Evolutionary conservation across 1,140 invertebrate genomes (phyloP).

Genomic region (Sitobion miscanthi): DNA sequence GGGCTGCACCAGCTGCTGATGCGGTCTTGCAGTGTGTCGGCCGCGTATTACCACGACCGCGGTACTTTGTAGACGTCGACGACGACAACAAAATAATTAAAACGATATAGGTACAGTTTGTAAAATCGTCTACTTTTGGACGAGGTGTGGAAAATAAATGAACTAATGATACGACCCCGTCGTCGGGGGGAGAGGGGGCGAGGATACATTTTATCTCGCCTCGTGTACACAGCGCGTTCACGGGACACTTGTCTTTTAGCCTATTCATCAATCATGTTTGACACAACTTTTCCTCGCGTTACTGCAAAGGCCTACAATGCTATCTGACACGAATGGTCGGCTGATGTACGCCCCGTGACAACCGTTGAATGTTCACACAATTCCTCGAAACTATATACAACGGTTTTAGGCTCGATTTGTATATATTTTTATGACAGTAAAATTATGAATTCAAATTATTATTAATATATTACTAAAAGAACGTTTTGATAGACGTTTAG

Average conservation of each 20-base stretch:
- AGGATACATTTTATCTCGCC: background rate
- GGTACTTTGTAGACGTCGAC: background rate
- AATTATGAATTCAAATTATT: background rate
- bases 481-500: background rate
- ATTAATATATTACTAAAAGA: background rate
- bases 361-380: background rate
- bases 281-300: background rate
- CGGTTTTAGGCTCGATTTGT: background rate
- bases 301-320: background rate
- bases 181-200: no score
- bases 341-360: background rate
- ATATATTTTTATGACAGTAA: background rate
- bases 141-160: background rate
- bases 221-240: background rate
- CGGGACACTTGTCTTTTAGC: background rate
- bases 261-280: constrained; percentile 28
- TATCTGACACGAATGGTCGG: background rate
- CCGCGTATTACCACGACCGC: background rate
- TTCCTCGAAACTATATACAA: background rate
- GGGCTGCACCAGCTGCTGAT: background rate
- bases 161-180: background rate
- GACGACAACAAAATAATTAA: background rate
- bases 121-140: background rate
- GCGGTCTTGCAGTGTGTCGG: background rate
- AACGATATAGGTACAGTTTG: background rate